These are phyloP conservation scores for Stercorarius parasiticus DNA, from an alignment of 2,113 vertebrate species.

Conservation along the genomic window DNA sequence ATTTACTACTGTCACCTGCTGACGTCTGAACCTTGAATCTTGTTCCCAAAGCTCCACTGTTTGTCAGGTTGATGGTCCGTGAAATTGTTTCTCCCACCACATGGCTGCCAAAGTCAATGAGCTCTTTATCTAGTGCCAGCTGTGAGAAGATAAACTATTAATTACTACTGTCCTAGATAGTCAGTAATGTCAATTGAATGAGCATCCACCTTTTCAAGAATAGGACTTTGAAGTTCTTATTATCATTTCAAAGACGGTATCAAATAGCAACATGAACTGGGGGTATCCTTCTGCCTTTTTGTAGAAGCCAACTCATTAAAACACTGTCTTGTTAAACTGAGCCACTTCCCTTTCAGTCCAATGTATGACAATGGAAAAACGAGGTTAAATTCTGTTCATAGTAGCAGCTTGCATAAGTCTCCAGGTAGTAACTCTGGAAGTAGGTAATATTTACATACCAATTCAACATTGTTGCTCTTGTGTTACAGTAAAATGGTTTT, in stretches of 20 bases:
- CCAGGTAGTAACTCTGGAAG: background rate
- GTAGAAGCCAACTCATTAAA: background rate
- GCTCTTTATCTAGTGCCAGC: conserved; percentile 85
- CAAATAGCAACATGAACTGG: background rate
- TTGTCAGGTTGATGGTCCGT: conserved; percentile 84
- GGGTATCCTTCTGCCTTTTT: background rate
- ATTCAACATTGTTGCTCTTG: background rate
- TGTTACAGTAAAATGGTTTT: background rate
- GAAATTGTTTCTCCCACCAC: conserved; percentile 87
- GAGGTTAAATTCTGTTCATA: background rate
- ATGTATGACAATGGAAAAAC: background rate
- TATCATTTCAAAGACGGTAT: background rate
- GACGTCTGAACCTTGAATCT: conserved; percentile 74
- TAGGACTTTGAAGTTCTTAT: background rate
- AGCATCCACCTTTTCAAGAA: background rate
- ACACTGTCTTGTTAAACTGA: background rate
- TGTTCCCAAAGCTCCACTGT: conserved; percentile 84
- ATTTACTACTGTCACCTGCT: background rate
- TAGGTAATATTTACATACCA: background rate
- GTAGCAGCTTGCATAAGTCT: background rate
- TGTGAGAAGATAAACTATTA: conserved; percentile 61
- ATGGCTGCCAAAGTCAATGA: conserved; percentile 87
- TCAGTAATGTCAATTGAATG: background rate
- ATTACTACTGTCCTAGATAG: conserved; percentile 36
- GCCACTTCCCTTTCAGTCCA: background rate